Conservation (phyloP, 2,113 vertebrate species). For the Neomonachus schauinslandi region DNA sequence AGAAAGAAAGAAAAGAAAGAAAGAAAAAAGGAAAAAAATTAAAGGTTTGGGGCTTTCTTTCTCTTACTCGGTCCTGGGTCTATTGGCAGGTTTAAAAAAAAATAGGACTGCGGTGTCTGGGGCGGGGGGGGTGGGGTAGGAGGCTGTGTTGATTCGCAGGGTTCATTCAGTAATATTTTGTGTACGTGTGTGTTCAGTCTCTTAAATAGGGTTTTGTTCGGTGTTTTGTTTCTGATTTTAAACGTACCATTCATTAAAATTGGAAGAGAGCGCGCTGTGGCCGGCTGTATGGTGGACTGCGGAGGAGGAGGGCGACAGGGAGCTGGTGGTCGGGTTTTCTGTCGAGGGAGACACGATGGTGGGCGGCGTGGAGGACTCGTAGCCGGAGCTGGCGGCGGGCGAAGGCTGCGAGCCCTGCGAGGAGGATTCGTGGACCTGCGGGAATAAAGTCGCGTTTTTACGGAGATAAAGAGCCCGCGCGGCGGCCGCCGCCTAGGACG, state of each 20-base stretch:
- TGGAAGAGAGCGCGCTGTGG: slow-evolving; percentile 99
- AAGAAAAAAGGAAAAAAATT: background rate
- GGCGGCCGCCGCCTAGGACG: background rate
- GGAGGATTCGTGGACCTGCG: slow-evolving; percentile 97
- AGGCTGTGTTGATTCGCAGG: slow-evolving; percentile 87
- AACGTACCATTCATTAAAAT: slow-evolving; percentile 99
- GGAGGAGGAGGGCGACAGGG: slow-evolving; percentile 97
- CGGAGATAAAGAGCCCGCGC: slow-evolving; percentile 51
- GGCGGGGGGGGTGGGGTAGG: background rate
- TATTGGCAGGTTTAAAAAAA: slow-evolving; percentile 85
- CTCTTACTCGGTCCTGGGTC: slow-evolving; percentile 90
- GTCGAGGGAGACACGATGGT: slow-evolving; percentile 99
- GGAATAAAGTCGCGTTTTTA: slow-evolving; percentile 80
- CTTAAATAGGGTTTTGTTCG: slow-evolving; percentile 85
- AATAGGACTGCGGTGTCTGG: slow-evolving; percentile 11
- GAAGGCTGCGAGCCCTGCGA: slow-evolving; percentile 97
- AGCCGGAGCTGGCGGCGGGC: slow-evolving; percentile 98
- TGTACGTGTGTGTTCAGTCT: slow-evolving; percentile 85
- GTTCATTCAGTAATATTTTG: slow-evolving; percentile 87
- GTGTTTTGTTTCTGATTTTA: slow-evolving; percentile 91
- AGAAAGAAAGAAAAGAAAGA: slow-evolving; percentile 63
- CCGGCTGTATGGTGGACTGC: slow-evolving; percentile 98
- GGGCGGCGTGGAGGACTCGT: slow-evolving; percentile 99
- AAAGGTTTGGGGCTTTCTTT: slow-evolving; percentile 86
- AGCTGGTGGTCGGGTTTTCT: slow-evolving; percentile 98